Conservation (phyloP, 1,140 invertebrate genomes). For the Cherax quadricarinatus region DNA sequence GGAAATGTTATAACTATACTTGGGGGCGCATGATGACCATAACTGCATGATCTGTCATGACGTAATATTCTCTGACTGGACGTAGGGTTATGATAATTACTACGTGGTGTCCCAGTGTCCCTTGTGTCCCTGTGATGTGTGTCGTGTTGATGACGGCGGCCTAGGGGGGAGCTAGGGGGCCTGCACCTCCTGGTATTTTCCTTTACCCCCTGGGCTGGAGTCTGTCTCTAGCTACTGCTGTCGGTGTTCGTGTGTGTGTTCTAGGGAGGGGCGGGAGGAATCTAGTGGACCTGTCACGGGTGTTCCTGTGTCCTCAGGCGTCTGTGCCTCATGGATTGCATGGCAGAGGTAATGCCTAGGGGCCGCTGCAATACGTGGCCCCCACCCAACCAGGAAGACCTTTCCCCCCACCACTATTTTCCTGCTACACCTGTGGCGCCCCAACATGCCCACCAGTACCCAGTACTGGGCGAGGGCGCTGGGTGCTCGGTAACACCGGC, state of each 20-base stretch:
- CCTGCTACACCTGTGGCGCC: conserved; percentile 29
- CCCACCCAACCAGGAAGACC: conserved; percentile 46
- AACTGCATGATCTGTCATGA: conserved; percentile 49
- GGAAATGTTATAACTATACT: conserved; percentile 35
- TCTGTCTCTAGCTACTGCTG: conserved; percentile 20
- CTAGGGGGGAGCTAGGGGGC: conserved; percentile 47
- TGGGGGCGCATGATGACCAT: neutral
- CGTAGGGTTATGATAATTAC: conserved; percentile 28
- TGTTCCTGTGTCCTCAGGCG: neutral
- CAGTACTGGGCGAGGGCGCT: conserved; percentile 18
- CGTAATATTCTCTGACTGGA: conserved; percentile 22
- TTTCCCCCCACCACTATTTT: conserved; percentile 37
- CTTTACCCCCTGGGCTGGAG: conserved; percentile 26
- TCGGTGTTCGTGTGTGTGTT: conserved; percentile 25
- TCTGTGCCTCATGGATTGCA: conserved; percentile 45
- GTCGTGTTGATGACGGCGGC: conserved; percentile 48
- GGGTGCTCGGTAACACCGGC: conserved; percentile 8
- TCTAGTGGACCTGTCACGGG: neutral
- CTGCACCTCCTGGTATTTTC: conserved; percentile 38
- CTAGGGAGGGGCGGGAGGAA: neutral
- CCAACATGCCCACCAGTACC: conserved; percentile 20
- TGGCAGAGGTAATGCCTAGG: conserved; percentile 57
- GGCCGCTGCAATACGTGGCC: conserved; percentile 72
- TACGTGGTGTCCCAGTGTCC: conserved; percentile 51
- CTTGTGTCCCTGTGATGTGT: conserved; percentile 57